Percentiles rank a stretch among this genome's conserved stretches.
These are phyloP conservation scores for Syritta pipiens DNA, from an alignment of 2,888 invertebrate genomes.

Conservation along the genomic window DNA sequence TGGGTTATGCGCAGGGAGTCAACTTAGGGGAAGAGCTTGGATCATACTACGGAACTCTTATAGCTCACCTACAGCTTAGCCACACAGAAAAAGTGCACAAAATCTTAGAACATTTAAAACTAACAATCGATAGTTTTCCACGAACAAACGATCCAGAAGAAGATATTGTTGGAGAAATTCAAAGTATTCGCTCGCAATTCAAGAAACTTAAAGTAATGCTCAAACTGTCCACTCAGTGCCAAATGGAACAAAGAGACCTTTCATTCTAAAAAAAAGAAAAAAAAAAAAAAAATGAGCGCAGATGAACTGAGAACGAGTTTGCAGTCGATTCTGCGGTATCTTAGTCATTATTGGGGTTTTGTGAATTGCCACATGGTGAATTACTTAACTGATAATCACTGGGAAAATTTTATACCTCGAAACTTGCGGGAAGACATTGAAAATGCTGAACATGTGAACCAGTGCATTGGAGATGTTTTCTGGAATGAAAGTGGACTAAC, in stretches of 20 bases:
- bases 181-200: slow-evolving; percentile 84
- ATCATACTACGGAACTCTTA: slow-evolving; percentile 84
- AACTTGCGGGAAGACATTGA: slow-evolving; percentile 81
- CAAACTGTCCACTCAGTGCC: slow-evolving; percentile 52
- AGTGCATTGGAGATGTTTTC: slow-evolving; percentile 80
- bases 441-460: slow-evolving; percentile 76
- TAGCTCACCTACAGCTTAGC: slow-evolving; percentile 79
- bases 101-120: slow-evolving; percentile 81
- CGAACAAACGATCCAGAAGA: slow-evolving; percentile 82
- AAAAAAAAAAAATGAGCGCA: slow-evolving; percentile 19
- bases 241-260: slow-evolving; percentile 71
- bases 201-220: slow-evolving; percentile 85
- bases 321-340: slow-evolving; percentile 81
- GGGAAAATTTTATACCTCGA: slow-evolving; percentile 82
- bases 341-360: slow-evolving; percentile 83
- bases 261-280: slow-evolving; percentile 72
- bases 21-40: slow-evolving; percentile 89
- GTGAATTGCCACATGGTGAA: slow-evolving; percentile 90
- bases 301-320: slow-evolving; percentile 76
- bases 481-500: slow-evolving; percentile 77
- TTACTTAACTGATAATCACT: slow-evolving; percentile 85
- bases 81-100: slow-evolving; percentile 81
- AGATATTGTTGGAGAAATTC: slow-evolving; percentile 83
- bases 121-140: slow-evolving; percentile 84
- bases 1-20: slow-evolving; percentile 88